Percentiles rank a stretch among this genome's conserved stretches.
Conservation (phyloP, 1,140 invertebrate genomes). For the Drosophila bipectinata region DNA sequence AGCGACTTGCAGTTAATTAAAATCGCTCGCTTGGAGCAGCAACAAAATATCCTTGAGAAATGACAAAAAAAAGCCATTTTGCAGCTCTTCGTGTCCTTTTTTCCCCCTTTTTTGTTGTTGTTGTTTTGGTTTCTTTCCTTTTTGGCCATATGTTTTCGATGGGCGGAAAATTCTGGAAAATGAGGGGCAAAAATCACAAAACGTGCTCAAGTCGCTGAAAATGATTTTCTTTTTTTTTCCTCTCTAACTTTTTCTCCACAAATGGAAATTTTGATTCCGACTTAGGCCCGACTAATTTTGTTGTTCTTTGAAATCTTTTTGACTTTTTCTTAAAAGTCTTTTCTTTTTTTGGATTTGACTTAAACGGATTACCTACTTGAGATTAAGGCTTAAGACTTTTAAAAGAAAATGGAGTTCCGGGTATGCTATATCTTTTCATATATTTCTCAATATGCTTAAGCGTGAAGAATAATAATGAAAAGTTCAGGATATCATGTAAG, state of each 20-base stretch:
- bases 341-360: too few species aligned
- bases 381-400: too few species aligned
- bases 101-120: background rate
- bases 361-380: too few species aligned
- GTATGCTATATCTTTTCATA: too few species aligned
- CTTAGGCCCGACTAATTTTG: background rate
- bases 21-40: slow-evolving; percentile 58
- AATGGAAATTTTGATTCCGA: background rate
- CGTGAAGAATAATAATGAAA: too few species aligned
- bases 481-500: too few species aligned
- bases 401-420: too few species aligned
- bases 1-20: slow-evolving; percentile 73
- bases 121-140: background rate
- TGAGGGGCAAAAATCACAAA: background rate
- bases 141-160: slow-evolving; percentile 7
- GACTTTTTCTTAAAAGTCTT: background rate
- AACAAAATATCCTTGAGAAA: slow-evolving; percentile 36
- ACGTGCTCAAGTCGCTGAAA: slow-evolving; percentile 3
- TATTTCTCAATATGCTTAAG: too few species aligned
- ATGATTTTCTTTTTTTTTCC: background rate
- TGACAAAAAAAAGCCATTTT: slow-evolving; percentile 40
- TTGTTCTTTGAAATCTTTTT: background rate
- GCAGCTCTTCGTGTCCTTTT: background rate
- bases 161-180: slow-evolving; percentile 1
- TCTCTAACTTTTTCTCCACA: background rate